A percentile compares a stretch with the other conserved stretches of the same genome.
These are phyloP conservation scores for Aradus depressus DNA, from an alignment of 2,888 invertebrate species.

Conservation along the genomic window DNA sequence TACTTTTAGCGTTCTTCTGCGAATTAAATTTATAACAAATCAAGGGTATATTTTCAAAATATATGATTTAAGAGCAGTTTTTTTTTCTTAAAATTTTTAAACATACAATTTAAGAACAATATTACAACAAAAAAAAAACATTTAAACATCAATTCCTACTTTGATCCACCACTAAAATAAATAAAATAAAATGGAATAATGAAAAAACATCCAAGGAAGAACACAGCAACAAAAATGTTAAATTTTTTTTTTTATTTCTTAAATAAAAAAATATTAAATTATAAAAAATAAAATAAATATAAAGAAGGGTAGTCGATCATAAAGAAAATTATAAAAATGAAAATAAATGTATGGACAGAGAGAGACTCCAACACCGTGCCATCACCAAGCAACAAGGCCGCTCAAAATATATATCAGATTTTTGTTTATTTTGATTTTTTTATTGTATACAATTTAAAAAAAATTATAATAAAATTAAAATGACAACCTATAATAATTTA, in stretches of 20 bases:
- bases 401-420: no score
- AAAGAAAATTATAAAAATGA: conserved; percentile 2
- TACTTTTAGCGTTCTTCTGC: no score
- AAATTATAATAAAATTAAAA: no score
- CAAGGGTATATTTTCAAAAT: background rate
- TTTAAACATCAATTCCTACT: background rate
- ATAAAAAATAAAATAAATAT: background rate
- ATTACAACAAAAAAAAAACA: no score
- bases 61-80: background rate
- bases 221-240: background rate
- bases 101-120: no score
- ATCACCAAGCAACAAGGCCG: no score
- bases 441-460: no score
- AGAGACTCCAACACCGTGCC: conserved; percentile 8
- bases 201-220: conserved; percentile 1
- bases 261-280: conserved; percentile 9
- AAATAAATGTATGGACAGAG: conserved; percentile 18
- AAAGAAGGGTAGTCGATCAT: conserved; percentile 10
- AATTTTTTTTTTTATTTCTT: conserved; percentile 11
- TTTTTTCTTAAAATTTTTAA: conserved; percentile 2
- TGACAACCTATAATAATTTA: no score
- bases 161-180: background rate
- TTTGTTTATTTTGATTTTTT: background rate
- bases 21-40: no score
- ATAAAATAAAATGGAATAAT: background rate